Percentiles rank a stretch among this genome's conserved stretches.
These are phyloP conservation scores for Heliconius melpomene DNA, from an alignment of 1,140 invertebrate species.

Conservation along the genomic window DNA sequence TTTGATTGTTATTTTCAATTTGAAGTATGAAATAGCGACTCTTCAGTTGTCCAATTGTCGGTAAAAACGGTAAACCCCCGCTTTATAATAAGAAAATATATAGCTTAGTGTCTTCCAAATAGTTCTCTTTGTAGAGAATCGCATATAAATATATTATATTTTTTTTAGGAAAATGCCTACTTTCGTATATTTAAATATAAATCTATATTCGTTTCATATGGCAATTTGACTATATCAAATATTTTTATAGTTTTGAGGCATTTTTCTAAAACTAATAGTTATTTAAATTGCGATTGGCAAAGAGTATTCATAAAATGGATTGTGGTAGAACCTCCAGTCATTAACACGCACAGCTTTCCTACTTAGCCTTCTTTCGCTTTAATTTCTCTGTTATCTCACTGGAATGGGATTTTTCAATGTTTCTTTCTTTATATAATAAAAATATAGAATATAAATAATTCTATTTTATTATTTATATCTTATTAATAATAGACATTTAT, in stretches of 20 bases:
- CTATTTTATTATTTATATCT: background rate
- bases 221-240: background rate
- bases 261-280: background rate
- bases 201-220: background rate
- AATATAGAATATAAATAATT: background rate
- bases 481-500: background rate
- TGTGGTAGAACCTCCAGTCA: conserved; percentile 58
- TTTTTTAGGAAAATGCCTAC: background rate
- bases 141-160: background rate
- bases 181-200: background rate
- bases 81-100: conserved; percentile 35
- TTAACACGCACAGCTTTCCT: conserved; percentile 58
- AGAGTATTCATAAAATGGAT: conserved; percentile 13
- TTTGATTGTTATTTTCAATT: conserved; percentile 9
- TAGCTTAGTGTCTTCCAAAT: conserved; percentile 34
- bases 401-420: conserved; percentile 48
- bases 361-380: conserved; percentile 56
- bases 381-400: conserved; percentile 39
- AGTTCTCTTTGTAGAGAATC: conserved; percentile 9
- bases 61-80: conserved; percentile 26
- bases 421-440: conserved; percentile 16
- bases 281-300: background rate
- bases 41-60: conserved; percentile 12
- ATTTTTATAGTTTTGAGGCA: background rate
- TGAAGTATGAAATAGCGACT: conserved; percentile 28